Percentiles rank a stretch among this genome's conserved stretches.
phyloP scores from a whole-genome alignment of 2,797 vertebrate species.

The Parauchenoglanis punctatus region DNA sequence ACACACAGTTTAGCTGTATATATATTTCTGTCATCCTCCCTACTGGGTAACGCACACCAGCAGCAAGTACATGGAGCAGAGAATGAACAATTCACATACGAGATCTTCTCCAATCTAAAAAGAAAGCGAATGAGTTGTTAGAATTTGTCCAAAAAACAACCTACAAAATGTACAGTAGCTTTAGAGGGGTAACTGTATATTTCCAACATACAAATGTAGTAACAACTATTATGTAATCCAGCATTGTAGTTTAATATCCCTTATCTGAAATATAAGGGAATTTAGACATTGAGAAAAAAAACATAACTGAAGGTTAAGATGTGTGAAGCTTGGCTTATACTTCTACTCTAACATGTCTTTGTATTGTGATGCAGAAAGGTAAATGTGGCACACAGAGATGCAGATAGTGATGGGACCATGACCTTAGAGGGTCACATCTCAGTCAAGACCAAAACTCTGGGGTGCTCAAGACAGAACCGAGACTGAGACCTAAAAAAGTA shows the following conservation, averaged over 20 bases:
- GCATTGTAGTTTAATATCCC: neutral
- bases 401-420: too few relatives aligned
- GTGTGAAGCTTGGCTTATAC: too few relatives aligned
- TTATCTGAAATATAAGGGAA: neutral
- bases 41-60: conserved; percentile 74
- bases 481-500: too few relatives aligned
- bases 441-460: too few relatives aligned
- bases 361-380: too few relatives aligned
- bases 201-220: neutral
- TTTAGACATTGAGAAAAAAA: too few relatives aligned
- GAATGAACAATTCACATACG: conserved; percentile 68
- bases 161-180: neutral
- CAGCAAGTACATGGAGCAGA: conserved; percentile 66
- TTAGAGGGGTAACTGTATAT: neutral
- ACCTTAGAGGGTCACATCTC: too few relatives aligned
- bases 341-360: too few relatives aligned
- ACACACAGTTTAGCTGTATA: conserved; percentile 77
- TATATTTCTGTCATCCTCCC: conserved; percentile 54
- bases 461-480: too few relatives aligned
- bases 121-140: neutral
- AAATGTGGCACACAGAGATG: too few relatives aligned
- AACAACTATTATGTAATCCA: neutral
- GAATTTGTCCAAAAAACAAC: neutral
- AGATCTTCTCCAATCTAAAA: neutral
- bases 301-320: too few relatives aligned